A percentile compares a stretch with the other conserved stretches of the same genome.
These are phyloP conservation scores for Crocidura indochinensis DNA, from an alignment of 2,797 vertebrate genomes.

Conservation along the genomic window DNA sequence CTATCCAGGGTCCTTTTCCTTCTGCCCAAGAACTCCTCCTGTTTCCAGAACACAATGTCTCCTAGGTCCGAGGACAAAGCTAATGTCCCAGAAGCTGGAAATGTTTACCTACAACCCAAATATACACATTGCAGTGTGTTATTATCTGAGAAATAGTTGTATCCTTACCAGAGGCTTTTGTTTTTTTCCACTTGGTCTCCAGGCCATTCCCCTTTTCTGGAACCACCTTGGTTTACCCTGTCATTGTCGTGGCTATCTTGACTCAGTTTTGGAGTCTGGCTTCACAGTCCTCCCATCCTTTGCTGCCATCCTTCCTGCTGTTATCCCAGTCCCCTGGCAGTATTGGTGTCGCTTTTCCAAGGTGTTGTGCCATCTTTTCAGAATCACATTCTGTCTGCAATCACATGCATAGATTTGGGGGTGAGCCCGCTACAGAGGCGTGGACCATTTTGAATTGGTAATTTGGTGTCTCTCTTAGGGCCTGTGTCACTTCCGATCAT, in stretches of 20 bases:
- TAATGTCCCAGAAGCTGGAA: too few relatives aligned
- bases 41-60: background rate
- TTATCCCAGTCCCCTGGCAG: too few relatives aligned
- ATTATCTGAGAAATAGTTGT: too few relatives aligned
- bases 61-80: background rate
- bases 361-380: background rate
- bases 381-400: background rate
- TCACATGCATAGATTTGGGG: background rate
- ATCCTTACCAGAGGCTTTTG: too few relatives aligned
- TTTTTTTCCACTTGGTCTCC: background rate
- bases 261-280: slow-evolving; percentile 9
- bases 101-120: too few relatives aligned
- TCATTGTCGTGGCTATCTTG: slow-evolving; percentile 13
- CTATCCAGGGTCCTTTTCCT: background rate
- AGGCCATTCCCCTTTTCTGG: too few relatives aligned
- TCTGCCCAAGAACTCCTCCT: background rate
- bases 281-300: background rate
- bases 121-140: too few relatives aligned
- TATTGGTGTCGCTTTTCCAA: background rate
- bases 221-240: background rate
- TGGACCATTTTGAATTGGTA: background rate
- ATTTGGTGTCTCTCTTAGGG: background rate
- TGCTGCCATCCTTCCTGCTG: too few relatives aligned
- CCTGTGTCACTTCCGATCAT: background rate
- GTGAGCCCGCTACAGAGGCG: background rate